Percentiles rank a stretch among this genome's conserved stretches.
These are phyloP conservation scores for Salticus scenicus DNA, from an alignment of 2,888 invertebrate species.

Conservation along the genomic window DNA sequence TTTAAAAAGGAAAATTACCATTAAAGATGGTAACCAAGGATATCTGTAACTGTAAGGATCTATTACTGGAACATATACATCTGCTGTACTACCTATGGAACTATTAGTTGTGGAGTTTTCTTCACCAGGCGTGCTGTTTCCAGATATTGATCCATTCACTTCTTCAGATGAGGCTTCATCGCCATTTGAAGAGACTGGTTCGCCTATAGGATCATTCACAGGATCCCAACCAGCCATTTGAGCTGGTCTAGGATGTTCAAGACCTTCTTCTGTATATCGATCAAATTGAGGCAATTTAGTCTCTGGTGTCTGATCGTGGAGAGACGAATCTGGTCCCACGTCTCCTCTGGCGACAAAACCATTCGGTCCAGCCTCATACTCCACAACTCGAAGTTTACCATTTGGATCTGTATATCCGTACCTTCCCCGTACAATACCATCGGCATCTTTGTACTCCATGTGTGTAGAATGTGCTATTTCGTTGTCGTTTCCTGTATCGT, in stretches of 20 bases:
- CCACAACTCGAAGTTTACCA: constrained; percentile 68
- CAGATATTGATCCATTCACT: neutral
- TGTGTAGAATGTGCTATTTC: constrained; percentile 71
- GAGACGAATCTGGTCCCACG: constrained; percentile 56
- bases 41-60: constrained; percentile 33
- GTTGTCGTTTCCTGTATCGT: constrained; percentile 70
- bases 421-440: constrained; percentile 70
- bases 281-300: neutral
- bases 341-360: constrained; percentile 61
- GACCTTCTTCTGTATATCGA: constrained; percentile 10
- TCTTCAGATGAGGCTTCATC: neutral
- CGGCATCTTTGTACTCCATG: constrained; percentile 70
- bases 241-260: constrained; percentile 28
- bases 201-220: constrained; percentile 28
- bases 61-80: neutral
- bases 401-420: constrained; percentile 72
- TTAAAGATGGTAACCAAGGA: constrained; percentile 25
- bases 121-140: neutral
- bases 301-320: constrained; percentile 35
- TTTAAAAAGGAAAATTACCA: too few species aligned
- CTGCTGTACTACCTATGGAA: neutral
- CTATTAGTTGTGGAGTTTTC: neutral
- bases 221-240: constrained; percentile 65
- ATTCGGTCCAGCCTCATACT: constrained; percentile 69
- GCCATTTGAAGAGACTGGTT: neutral